Evolutionary conservation across 2,113 vertebrate species (phyloP), one percentile per base, ranked within the genome.

Genomic region (Dasypus novemcinctus): DNA sequence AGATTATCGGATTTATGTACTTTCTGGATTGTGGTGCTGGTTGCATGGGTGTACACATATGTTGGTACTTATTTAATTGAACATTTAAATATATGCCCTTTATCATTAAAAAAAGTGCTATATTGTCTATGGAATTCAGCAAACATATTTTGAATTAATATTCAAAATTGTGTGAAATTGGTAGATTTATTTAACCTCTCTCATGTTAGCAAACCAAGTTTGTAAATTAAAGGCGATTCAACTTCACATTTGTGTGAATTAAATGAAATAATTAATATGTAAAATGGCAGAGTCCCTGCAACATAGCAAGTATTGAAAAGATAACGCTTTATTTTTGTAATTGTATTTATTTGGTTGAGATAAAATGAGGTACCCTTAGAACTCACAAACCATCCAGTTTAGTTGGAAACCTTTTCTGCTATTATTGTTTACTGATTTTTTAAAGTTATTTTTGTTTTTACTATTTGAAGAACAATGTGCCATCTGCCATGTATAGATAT

Each of bases 391-490:
- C 64, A 38, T 71, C 6, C 41, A 59, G 9, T 69, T 87, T 43
- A 29, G 9, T 82, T 86, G 3, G n/a, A 90, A 92, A 90, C 49
- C 15, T 78, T 71, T 79, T 64, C 76, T 46, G 3, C 23, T 81
- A 27, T 54, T 94, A 64, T 23, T 72, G 11, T 83, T 89, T 5
- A 63, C 7, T 59, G 23, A 83, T 11, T 83, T 92, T 90, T 64
- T 49, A 84, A 79, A 94, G 41, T 74, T 74, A 83, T 91, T 93
- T 90, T 92, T 95, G 25, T 66, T 82, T 84, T 94, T 63, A 72
- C 33, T 80, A 11, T 83, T 83, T 93, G 63, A 92, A 93, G n/a
- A 87, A 66, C 15, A 71, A 66, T 75, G 92, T 90, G 23, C 87
- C 69, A 87, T 87, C 69, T 95, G 57, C 49, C 49, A 31, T 21